Evolutionary conservation across 1,140 invertebrate species (phyloP), one percentile per base, ranked within the genome.

Genomic region (Brachionus asplanchnoidis): DNA sequence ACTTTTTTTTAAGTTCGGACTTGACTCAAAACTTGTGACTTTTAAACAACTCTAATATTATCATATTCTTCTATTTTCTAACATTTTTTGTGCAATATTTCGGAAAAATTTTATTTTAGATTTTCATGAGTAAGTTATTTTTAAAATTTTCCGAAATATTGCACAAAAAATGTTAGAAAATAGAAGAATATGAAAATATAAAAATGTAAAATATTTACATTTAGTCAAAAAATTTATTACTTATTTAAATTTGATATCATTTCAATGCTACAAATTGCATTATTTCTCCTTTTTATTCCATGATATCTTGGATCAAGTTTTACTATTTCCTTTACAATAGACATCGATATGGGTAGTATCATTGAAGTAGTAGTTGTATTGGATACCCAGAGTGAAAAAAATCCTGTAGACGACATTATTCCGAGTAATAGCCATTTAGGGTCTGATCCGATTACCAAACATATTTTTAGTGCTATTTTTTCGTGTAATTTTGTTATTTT

Each of bases 371-470:
- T 93, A 0, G 94, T 94, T 0, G 94, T 94, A 86, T 95, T 95
- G 0, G 93, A 94, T 20, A 95, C 94, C 94, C 94, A 95, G 93
- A 95, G 94, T 0, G 93, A 94, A 68, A 95, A 91, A 84, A 94
- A 93, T 91, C 93, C 94, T 0, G 94, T 94, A 0, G 94, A 94
- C 14, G 92, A 89, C 86, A 94, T 93, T 6, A 95, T 89, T 1
- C 94, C 94, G 20, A 86, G 73, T 7, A 85, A 40, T 6, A 85
- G 50, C 80, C 82, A 84, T 84, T 84, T 84, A 12, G 66, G 60
- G 7, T 84, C 66, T 28, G 60, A 70, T 46, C 82, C 82, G 11
- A 73, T 44, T 20, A 26, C 4, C 65, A 84, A 32, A 14, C 42
- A 53, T 23, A 84, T 73, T 46, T 32, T 46, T 0, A 84, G 40